Evolutionary conservation across 2,113 vertebrate species (phyloP).

Genomic region (Mystacornis crossleyi): DNA sequence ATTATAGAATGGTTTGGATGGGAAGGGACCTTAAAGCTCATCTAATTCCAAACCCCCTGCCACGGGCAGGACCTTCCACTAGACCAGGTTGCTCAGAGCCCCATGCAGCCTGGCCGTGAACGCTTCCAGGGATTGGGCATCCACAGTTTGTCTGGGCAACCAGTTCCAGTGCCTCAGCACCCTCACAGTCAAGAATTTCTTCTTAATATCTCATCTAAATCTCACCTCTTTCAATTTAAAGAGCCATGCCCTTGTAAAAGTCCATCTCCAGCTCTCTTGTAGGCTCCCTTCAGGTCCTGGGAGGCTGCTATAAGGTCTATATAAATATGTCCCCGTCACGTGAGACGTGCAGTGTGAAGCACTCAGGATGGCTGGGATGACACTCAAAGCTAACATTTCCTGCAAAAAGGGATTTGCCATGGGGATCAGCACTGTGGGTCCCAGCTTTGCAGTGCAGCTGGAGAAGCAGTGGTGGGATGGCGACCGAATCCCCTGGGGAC

Average conservation of each 20-base stretch:
- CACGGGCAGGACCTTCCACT: background rate
- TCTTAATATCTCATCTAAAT: background rate
- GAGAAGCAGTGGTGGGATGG: rapidly evolving
- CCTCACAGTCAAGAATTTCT: background rate
- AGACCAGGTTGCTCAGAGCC: background rate
- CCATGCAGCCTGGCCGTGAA: too few relatives aligned
- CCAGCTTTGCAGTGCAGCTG: background rate
- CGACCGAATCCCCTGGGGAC: rapidly evolving
- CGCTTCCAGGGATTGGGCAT: background rate
- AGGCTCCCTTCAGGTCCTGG: background rate
- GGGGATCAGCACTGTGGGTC: too few relatives aligned
- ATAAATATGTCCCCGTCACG: rapidly evolving
- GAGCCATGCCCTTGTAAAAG: background rate
- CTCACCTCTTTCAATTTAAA: background rate
- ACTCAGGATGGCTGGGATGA: background rate
- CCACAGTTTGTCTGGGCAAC: background rate
- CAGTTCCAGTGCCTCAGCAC: background rate
- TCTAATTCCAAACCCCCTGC: background rate
- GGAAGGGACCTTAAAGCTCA: background rate
- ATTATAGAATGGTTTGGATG: background rate
- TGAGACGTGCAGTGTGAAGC: background rate
- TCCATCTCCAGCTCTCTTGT: background rate
- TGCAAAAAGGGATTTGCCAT: rapidly evolving
- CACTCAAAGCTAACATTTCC: background rate
- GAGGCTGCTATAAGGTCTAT: background rate